Evolutionary conservation across 2,797 vertebrate species (phyloP).

Genomic region (Orientallactaga sibirica): DNA sequence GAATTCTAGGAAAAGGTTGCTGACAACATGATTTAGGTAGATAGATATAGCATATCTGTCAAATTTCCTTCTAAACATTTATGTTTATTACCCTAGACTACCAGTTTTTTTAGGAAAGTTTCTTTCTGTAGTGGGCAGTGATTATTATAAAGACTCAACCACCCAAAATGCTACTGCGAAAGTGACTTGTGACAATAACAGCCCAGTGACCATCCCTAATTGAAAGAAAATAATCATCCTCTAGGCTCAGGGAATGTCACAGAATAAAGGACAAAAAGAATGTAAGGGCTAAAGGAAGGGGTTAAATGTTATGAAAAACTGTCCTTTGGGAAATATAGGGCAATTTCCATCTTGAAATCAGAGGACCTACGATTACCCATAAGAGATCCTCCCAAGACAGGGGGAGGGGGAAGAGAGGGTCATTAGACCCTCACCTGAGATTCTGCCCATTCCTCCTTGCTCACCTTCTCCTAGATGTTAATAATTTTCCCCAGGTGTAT

Average conservation of each 20-base stretch:
- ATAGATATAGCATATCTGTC: background rate
- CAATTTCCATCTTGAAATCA: background rate
- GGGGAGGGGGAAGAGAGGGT: background rate
- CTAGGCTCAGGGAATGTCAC: background rate
- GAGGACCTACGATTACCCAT: background rate
- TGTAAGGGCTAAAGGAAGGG: background rate
- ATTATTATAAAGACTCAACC: background rate
- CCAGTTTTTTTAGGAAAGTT: background rate
- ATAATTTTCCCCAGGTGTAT: background rate
- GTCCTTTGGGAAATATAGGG: background rate
- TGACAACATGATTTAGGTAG: background rate
- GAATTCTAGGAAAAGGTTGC: background rate
- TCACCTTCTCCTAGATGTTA: background rate
- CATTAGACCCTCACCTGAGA: background rate
- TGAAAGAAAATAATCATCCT: background rate
- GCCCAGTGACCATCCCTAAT: background rate
- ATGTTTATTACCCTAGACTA: background rate
- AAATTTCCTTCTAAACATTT: background rate
- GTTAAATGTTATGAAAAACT: background rate
- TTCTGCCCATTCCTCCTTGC: background rate
- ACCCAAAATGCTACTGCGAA: background rate
- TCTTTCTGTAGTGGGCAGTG: background rate
- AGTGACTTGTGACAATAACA: background rate
- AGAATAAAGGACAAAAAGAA: background rate
- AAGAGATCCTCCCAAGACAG: background rate